Conservation (phyloP, 2,113 vertebrate species). For the Phylloscopus whistleri region DNA sequence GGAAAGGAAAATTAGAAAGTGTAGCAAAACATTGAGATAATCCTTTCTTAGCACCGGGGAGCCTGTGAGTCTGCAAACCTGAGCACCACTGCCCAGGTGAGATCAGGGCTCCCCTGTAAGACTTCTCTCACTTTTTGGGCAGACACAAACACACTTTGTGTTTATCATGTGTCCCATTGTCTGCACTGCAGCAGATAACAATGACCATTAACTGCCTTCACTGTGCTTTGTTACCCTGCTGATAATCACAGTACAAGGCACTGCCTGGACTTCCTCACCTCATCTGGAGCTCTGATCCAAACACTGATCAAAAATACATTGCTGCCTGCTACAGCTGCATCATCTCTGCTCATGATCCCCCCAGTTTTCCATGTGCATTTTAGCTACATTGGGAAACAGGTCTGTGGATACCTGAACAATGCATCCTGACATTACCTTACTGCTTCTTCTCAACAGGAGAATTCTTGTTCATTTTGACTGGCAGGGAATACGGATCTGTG, state of each 20-base stretch:
- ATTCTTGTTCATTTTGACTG: not conserved
- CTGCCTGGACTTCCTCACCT: not conserved
- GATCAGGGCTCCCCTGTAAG: fast-evolving
- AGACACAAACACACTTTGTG: fast-evolving
- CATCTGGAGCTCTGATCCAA: not conserved
- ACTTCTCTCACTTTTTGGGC: not conserved
- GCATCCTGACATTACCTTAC: not conserved
- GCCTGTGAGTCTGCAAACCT: not conserved
- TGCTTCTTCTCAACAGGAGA: not conserved
- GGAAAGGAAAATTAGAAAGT: not conserved
- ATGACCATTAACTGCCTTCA: not conserved
- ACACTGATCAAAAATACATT: not conserved
- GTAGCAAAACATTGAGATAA: not conserved
- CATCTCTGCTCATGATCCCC: too few species aligned
- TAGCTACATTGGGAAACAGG: not conserved
- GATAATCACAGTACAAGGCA: not conserved
- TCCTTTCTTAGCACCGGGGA: too few species aligned
- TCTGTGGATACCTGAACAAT: not conserved
- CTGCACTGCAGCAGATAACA: not conserved
- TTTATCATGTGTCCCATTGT: fast-evolving
- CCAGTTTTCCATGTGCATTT: not conserved
- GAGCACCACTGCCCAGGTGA: not conserved
- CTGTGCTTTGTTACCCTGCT: not conserved
- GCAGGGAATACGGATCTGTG: not conserved
- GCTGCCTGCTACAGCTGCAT: not conserved